phyloP scores from a whole-genome alignment of 2,797 vertebrate genomes.

The Gastrophryne carolinensis region DNA sequence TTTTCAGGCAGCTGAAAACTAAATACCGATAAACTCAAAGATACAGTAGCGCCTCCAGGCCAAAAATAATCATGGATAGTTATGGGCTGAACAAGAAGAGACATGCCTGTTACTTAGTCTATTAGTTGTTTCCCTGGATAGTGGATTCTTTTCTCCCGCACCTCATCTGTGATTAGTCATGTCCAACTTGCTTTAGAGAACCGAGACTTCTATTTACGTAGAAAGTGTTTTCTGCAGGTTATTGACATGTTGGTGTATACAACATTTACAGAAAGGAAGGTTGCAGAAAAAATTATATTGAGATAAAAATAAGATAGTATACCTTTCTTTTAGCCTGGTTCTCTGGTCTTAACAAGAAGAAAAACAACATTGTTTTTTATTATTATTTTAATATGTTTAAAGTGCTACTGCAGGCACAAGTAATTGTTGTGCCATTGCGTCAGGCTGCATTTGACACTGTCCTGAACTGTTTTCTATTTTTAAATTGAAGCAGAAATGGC shows the following conservation, averaged over 20 bases:
- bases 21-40: conserved; percentile 30
- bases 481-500: too few species aligned
- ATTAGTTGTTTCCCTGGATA: conserved; percentile 14
- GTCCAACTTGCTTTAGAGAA: conserved; percentile 23
- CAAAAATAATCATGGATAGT: conserved; percentile 21
- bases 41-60: not conserved
- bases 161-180: conserved; percentile 14
- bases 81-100: conserved; percentile 27
- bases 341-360: too few species aligned
- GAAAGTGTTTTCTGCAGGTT: conserved; percentile 6
- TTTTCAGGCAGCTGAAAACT: conserved; percentile 18
- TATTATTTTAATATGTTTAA: too few species aligned
- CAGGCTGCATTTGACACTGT: too few species aligned
- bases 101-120: conserved; percentile 7
- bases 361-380: too few species aligned
- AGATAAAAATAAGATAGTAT: too few species aligned
- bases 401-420: too few species aligned
- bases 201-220: conserved; percentile 20
- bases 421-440: too few species aligned
- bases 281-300: not conserved
- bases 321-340: too few species aligned
- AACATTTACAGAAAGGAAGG: not conserved
- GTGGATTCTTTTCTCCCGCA: not conserved
- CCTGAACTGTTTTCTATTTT: too few species aligned
- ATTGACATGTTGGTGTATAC: conserved; percentile 28